Percentiles rank a stretch among this genome's conserved stretches.
phyloP scores from a whole-genome alignment of 1,140 invertebrate genomes.

The Dinothrombium tinctorium region DNA sequence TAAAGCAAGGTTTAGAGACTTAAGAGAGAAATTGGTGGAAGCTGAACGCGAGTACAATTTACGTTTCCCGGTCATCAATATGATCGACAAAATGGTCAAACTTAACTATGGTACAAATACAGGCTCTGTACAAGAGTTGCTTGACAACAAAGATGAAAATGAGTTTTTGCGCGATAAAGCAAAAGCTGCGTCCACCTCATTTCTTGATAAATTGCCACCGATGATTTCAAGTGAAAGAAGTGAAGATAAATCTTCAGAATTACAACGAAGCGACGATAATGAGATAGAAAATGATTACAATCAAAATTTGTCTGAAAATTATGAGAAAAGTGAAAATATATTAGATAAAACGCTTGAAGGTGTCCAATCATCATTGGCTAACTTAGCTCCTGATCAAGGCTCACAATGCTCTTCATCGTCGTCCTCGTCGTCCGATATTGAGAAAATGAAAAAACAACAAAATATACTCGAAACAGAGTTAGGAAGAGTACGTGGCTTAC shows the following conservation, averaged over 20 bases:
- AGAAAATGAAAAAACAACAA: slow-evolving; percentile 42
- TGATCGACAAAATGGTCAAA: slow-evolving; percentile 88
- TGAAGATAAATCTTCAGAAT: no score
- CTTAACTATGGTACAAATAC: slow-evolving; percentile 30
- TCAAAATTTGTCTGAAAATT: neutral
- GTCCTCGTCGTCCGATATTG: slow-evolving; percentile 32
- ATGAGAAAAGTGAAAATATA: slow-evolving; percentile 30
- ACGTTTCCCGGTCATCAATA: slow-evolving; percentile 63
- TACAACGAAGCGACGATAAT: no score
- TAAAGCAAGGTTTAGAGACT: slow-evolving; percentile 45
- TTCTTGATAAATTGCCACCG: slow-evolving; percentile 1
- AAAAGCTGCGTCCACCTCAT: slow-evolving; percentile 6
- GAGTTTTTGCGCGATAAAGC: neutral
- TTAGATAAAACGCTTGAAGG: slow-evolving; percentile 46
- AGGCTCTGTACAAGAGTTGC: neutral
- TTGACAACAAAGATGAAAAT: neutral
- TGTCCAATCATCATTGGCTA: slow-evolving; percentile 26
- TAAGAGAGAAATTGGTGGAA: slow-evolving; percentile 52
- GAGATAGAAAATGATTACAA: neutral
- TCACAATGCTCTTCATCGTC: neutral
- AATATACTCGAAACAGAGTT: slow-evolving; percentile 51
- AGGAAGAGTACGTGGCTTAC: slow-evolving; percentile 47
- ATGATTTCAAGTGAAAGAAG: neutral
- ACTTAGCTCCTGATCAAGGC: slow-evolving; percentile 13
- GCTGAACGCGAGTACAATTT: slow-evolving; percentile 64